Base-by-base conservation (phyloP, 1,140 invertebrate species). In the Ceratosolen solmsi region DNA sequence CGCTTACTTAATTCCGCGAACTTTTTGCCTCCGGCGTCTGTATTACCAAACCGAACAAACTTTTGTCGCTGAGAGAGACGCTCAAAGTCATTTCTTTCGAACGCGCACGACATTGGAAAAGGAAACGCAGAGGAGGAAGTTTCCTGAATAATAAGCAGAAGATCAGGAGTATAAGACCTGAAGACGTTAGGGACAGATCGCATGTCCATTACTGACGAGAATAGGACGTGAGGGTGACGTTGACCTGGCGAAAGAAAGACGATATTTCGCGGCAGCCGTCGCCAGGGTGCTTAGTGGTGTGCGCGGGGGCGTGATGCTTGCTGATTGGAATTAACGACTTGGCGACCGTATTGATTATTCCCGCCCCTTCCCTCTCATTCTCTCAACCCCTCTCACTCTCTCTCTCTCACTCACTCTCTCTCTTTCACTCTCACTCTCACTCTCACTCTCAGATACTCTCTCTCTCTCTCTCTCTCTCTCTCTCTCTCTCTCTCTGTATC, bases 271-370 rank as follows among this genome's bases (percentile, higher is more conserved):
- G 70, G 85, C 80, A 85, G 84, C 77, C 81, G 83, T 27, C 33
- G 73, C 58, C 27, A 25, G 22, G 79, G 81, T 82, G 84, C 85
- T 87, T 87, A 87, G 85, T 84, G 84, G 85, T 80, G 85, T 56
- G 54, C 27, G 25, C 65, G 84, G 84, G 84, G 84, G 86, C 86
- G 85, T 87, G 87, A 89, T 87, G 87, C 86, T 84, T 86, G 86
- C 86, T 88, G 87, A 89, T 89, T 89, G 87, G 87, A 89, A 89
- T 89, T 89, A 89, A 89, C 87, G 86, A 89, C 87, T 89, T 86
- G 88, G 86, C 86, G 87, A 89, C 87, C 85, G 87, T 89, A 89
- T 89, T 88, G 88, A 89, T 89, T 89, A 89, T 88, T 88, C 83
- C 70, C 65, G 1, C 60, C 25, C 49, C 68, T 51, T 33, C 41